phyloP scores from a whole-genome alignment of 2,888 invertebrate genomes.

The Spialia ferax region DNA sequence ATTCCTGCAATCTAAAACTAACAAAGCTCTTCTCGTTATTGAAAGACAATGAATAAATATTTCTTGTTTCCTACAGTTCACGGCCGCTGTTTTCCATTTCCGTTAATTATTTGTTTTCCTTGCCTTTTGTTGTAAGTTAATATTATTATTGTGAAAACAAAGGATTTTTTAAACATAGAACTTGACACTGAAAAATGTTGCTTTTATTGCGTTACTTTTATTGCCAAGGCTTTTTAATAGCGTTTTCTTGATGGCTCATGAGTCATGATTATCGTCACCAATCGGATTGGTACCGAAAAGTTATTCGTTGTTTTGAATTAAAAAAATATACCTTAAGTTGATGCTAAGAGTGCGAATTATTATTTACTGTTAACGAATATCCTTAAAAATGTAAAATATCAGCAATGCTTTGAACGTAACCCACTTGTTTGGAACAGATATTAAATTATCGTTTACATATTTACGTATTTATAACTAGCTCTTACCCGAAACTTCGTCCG shows the following conservation, averaged over 20 bases:
- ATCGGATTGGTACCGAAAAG: too few species aligned
- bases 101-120: not conserved
- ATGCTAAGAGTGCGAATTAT: too few species aligned
- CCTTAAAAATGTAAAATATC: too few species aligned
- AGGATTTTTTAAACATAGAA: not conserved
- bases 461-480: too few species aligned
- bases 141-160: not conserved
- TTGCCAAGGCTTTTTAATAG: not conserved
- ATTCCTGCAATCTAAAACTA: not conserved
- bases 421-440: too few species aligned
- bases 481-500: too few species aligned
- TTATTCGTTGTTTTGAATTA: too few species aligned
- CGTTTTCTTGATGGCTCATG: not conserved
- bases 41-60: not conserved
- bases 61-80: slow-evolving; percentile 7
- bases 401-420: too few species aligned
- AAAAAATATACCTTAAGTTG: too few species aligned
- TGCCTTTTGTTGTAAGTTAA: not conserved
- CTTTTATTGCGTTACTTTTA: not conserved
- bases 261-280: too few species aligned
- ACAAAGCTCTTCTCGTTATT: not conserved
- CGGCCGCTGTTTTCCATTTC: not conserved
- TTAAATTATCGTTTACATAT: too few species aligned
- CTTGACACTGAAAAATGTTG: not conserved
- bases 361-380: too few species aligned